phyloP scores from a whole-genome alignment of 2,888 invertebrate species.

The Megastigmus dorsalis region DNA sequence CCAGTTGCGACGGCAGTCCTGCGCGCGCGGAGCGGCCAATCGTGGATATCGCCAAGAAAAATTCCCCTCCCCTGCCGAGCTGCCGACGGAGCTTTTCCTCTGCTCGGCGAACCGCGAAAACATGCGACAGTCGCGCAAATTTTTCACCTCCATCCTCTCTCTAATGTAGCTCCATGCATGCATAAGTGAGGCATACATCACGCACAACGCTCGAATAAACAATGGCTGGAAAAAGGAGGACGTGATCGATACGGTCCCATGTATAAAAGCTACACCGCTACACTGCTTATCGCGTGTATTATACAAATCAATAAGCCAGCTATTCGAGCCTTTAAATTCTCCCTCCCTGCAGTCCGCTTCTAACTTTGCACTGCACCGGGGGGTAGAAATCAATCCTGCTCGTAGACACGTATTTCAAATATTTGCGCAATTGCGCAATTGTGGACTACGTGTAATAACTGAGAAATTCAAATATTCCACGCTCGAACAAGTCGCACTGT shows the following conservation, averaged over 20 bases:
- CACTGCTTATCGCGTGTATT: too few species aligned
- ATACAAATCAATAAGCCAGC: neutral
- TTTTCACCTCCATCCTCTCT: neutral
- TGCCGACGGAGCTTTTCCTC: neutral
- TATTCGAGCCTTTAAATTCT: conserved; percentile 20
- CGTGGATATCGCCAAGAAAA: conserved; percentile 26
- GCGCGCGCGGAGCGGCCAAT: conserved; percentile 21
- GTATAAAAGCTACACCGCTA: neutral
- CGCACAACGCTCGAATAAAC: neutral
- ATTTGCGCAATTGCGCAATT: conserved; percentile 48
- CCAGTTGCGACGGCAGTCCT: conserved; percentile 9
- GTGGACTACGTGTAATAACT: neutral
- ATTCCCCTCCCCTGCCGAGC: conserved; percentile 11
- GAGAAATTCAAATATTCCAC: too few species aligned
- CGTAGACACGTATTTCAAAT: conserved; percentile 53
- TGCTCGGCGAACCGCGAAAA: conserved; percentile 12
- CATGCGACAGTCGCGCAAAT: neutral
- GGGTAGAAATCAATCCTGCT: neutral
- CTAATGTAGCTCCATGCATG: neutral
- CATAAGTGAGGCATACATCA: neutral
- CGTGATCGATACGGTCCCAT: neutral
- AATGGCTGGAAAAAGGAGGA: neutral
- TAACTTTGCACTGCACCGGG: neutral
- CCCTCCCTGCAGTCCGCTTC: neutral
- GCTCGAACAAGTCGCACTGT: too few species aligned